Evolutionary conservation across 2,888 invertebrate species (phyloP), one percentile per base, ranked within the genome.

Genomic region (Mythimna ferrago): DNA sequence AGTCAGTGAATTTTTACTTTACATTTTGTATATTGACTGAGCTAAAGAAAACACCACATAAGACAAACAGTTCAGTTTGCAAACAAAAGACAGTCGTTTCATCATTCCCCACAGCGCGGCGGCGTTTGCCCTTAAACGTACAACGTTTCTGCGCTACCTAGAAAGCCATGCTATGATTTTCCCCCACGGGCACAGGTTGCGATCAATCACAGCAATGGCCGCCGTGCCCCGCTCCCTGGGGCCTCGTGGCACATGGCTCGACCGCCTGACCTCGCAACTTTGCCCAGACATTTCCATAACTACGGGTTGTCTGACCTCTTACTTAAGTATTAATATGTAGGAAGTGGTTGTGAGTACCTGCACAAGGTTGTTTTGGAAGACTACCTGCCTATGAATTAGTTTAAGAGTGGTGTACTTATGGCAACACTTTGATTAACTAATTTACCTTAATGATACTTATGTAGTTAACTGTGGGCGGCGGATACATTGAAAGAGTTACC

Each of bases 181-280:
- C 74, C 51, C 80, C 78, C 83, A 35, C 44, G 82, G 76, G 76
- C 68, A 63, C 66, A 68, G 79, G 77, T 66, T 21, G 77, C 72
- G 68, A 85, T 85, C 85, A 86, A 80, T 85, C 86, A 85, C 78
- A 26, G 61, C 67, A 62, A 78, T 71, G 54, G 73, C 54, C 48
- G 32, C 44, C 44, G 80, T 41, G 58, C 44, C 26, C 41, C 54
- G 16, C 26, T 48, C 53, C 57, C 64, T 44, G 35, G 35, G 21
- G 26, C n/a, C 62, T 61, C 11, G 41, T 56, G 78, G 48, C 76
- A 56, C 63, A 16, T 35, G 66, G 58, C 68, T 26, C 60, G 70
- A 10, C 32, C 63, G 38, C 57, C 61, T 68, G 71, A 75, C 81
- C 81, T 69, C 66, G 35, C 63, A 44, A 57, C 60, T 63, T 62